Evolutionary conservation across 1,140 invertebrate genomes (phyloP), one percentile per base, ranked within the genome.

Genomic region (Amyelois transitella): DNA sequence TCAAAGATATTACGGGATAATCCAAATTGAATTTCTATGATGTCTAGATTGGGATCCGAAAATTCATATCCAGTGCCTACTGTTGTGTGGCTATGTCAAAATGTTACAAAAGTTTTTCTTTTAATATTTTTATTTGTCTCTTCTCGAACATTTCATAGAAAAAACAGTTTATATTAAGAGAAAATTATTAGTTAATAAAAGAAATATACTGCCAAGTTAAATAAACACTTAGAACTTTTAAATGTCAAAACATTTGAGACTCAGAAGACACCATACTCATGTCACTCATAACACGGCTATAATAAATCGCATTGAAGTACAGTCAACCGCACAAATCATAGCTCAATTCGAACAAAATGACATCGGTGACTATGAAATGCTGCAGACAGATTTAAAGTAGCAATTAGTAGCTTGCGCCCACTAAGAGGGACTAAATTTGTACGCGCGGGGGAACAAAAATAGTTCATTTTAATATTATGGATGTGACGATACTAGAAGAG

Each of bases 361-460:
- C 43, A 50, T 12, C 10, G 14, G 58, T 47, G 49, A 59, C 48
- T 43, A 55, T 53, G 49, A 19, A 53, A 51, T 22, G 52, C 60
- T 62, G 68, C 24, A 62, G 62, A 71, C 68, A 63, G 68, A 71
- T 71, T 71, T 71, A 71, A 71, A 64, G 38, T 65, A 56, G 64
- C 68, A 71, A 71, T 71, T 71, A 71, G 68, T 64, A 53, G 61
- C 53, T 51, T 51, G 21, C 47, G 21, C 25, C 54, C 52, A 53
- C 59, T 51, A 48, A 38, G 49, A 51, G 62, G 18, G 38, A 53
- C 67, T 70, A 70, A 66, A 70, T 62, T 64, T 64, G 64, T 66
- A 51, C 53, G 28, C 14, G 19, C 38, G 58, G 64, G 54, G 57
- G 54, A 53, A 19, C 51, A 62, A 64, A 70, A 70, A 70, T 70